Evolutionary conservation across 2,797 vertebrate genomes (phyloP).

Genomic region (Nyctibius grandis): DNA sequence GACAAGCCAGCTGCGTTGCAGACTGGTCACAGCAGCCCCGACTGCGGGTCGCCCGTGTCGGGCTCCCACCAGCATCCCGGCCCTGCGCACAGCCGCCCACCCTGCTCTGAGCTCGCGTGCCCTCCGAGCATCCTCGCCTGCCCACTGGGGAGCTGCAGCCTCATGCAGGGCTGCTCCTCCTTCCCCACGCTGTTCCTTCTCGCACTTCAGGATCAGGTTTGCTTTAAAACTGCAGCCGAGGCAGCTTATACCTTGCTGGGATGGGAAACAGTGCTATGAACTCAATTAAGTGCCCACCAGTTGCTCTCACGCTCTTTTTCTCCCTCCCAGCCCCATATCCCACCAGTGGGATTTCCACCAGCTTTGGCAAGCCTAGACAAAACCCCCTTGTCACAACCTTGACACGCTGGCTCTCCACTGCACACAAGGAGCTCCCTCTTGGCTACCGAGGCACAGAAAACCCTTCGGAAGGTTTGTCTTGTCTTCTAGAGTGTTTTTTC

Average conservation of each 20-base stretch:
- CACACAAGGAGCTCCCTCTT: background rate
- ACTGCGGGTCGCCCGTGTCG: background rate
- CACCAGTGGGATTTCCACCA: background rate
- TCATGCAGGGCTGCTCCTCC: background rate
- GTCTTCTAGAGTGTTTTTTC: background rate
- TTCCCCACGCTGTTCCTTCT: background rate
- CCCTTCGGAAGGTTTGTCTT: background rate
- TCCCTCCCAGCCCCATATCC: background rate
- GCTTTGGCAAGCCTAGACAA: background rate
- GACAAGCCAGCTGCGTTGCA: background rate
- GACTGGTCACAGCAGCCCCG: background rate
- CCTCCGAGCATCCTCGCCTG: background rate
- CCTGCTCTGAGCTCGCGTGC: background rate
- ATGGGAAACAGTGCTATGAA: background rate
- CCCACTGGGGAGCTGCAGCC: accelerated
- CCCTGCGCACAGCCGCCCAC: background rate
- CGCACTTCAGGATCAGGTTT: background rate
- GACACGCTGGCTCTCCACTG: background rate
- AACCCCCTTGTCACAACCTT: background rate
- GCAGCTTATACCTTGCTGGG: background rate
- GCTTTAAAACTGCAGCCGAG: background rate
- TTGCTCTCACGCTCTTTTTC: background rate
- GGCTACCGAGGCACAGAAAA: background rate
- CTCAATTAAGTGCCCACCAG: background rate
- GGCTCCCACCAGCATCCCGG: background rate